Evolutionary conservation across 2,888 invertebrate species (phyloP).

Genomic region (Ptychoptera albimana): DNA sequence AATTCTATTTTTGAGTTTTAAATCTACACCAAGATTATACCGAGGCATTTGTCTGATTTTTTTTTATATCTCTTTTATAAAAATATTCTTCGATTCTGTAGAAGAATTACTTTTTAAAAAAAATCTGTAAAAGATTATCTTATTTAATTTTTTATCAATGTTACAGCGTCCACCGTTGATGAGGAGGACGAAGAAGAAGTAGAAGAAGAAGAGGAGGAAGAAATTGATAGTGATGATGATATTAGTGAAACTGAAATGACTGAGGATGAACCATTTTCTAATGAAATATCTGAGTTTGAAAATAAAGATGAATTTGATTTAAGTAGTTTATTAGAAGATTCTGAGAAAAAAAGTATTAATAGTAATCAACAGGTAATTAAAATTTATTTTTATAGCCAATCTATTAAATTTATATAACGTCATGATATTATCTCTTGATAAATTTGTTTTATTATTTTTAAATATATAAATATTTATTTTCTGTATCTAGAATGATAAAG

Average conservation of each 20-base stretch:
- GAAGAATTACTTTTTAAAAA: conserved; percentile 20
- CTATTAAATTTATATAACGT: conserved; percentile 7
- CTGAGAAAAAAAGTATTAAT: conserved; percentile 17
- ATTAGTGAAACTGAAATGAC: conserved; percentile 17
- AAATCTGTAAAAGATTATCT: too few relatives aligned
- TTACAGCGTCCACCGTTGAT: conserved; percentile 17
- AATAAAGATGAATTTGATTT: conserved; percentile 33
- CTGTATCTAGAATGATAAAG: conserved; percentile 30
- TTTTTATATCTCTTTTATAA: neutral
- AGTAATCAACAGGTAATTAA: conserved; percentile 5
- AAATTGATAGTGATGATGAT: conserved; percentile 19
- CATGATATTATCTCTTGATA: too few relatives aligned
- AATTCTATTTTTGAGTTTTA: conserved; percentile 8
- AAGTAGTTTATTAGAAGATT: conserved; percentile 39
- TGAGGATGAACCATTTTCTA: conserved; percentile 10
- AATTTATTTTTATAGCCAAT: conserved; percentile 7
- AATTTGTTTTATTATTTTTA: neutral
- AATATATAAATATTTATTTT: conserved; percentile 3
- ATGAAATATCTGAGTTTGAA: conserved; percentile 19
- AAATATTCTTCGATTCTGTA: conserved; percentile 16
- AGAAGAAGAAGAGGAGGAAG: conserved; percentile 12
- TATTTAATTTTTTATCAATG: too few relatives aligned
- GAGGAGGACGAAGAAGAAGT: conserved; percentile 13
- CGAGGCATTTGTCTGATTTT: conserved; percentile 14
- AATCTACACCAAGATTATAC: conserved; percentile 15